phyloP scores from a whole-genome alignment of 2,113 vertebrate genomes.

The Glaucidium brasilianum region DNA sequence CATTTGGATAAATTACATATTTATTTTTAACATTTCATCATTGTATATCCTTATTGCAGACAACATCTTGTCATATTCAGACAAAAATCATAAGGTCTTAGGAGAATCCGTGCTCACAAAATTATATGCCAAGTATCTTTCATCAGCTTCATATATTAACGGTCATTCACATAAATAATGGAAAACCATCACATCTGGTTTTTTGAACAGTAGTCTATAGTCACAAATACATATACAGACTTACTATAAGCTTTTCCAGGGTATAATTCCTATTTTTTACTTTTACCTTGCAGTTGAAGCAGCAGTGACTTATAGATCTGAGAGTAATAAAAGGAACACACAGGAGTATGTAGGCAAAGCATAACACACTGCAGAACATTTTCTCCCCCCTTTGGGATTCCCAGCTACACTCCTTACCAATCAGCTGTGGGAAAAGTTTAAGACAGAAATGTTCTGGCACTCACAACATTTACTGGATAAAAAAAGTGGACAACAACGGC shows the following conservation, averaged over 20 bases:
- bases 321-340: neutral
- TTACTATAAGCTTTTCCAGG: neutral
- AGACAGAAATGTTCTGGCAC: no score
- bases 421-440: neutral
- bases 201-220: neutral
- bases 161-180: neutral
- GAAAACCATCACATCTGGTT: neutral
- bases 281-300: neutral
- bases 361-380: neutral
- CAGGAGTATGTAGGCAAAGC: neutral
- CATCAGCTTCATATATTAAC: neutral
- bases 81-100: neutral
- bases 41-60: neutral
- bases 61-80: neutral
- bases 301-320: neutral
- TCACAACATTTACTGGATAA: neutral
- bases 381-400: neutral
- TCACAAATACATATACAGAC: neutral
- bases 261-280: neutral
- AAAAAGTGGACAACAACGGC: neutral
- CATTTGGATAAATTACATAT: neutral
- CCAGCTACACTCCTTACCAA: neutral
- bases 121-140: neutral
- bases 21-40: neutral
- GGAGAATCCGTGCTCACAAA: neutral